A percentile compares a stretch with the other conserved stretches of the same genome.
Conservation (phyloP, 2,888 invertebrate species). For the Ptycholaimellus sp. region DNA sequence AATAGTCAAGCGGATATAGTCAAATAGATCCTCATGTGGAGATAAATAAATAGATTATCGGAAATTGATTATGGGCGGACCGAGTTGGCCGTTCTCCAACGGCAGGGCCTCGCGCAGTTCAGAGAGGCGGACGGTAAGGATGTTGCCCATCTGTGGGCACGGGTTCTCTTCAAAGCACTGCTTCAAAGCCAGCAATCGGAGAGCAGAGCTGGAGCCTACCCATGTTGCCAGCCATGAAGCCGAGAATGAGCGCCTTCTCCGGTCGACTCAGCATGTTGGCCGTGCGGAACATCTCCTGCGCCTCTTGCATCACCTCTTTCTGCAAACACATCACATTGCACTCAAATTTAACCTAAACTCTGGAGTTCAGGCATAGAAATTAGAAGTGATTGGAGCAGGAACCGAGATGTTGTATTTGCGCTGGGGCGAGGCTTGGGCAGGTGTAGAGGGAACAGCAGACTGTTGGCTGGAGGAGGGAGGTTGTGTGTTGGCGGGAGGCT, state of each 20-base stretch:
- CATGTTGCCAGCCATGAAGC: conserved; percentile 93
- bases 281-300: conserved; percentile 85
- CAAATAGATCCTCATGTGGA: too few relatives aligned
- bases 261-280: conserved; percentile 84
- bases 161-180: conserved; percentile 49
- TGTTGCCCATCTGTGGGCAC: conserved; percentile 81
- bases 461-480: too few relatives aligned
- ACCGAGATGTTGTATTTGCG: too few relatives aligned
- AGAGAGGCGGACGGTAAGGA: conserved; percentile 77
- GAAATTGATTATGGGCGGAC: too few relatives aligned
- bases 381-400: too few relatives aligned
- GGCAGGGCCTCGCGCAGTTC: conserved; percentile 68
- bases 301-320: conserved; percentile 84
- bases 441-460: too few relatives aligned
- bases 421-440: too few relatives aligned
- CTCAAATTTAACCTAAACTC: too few relatives aligned
- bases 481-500: too few relatives aligned
- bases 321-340: conserved; percentile 26
- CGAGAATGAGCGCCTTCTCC: conserved; percentile 83
- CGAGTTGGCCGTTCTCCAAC: conserved; percentile 71
- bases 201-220: conserved; percentile 33
- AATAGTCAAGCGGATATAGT: too few relatives aligned
- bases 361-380: too few relatives aligned
- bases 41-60: too few relatives aligned
- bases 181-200: background rate